phyloP scores from a whole-genome alignment of 1,140 invertebrate species.

The Drosophila dunni region DNA sequence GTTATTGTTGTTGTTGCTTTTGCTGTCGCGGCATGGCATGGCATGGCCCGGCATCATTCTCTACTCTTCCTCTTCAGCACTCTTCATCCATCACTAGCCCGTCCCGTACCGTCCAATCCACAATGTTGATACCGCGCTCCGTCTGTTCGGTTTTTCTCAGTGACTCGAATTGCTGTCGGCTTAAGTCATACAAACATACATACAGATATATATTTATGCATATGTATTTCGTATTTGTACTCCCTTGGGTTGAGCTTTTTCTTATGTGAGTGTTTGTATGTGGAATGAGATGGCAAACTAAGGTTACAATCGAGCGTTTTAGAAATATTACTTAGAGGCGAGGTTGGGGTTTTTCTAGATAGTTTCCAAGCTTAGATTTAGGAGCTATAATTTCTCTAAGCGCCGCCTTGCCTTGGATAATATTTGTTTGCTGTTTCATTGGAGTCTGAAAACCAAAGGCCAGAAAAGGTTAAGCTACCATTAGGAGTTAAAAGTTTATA shows the following conservation, averaged over 20 bases:
- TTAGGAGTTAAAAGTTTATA: background rate
- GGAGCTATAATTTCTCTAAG: conserved; percentile 59
- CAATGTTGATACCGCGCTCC: conserved; percentile 43
- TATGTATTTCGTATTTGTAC: conserved; percentile 35
- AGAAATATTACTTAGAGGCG: conserved; percentile 52
- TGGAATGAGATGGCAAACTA: conserved; percentile 59
- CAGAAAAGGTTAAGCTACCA: background rate
- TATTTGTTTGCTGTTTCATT: conserved; percentile 18
- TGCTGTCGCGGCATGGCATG: conserved; percentile 2
- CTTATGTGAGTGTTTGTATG: conserved; percentile 61
- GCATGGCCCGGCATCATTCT: conserved; percentile 2
- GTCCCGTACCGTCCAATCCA: conserved; percentile 15
- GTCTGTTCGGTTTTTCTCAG: conserved; percentile 54
- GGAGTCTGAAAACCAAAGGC: background rate
- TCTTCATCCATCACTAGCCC: conserved; percentile 11
- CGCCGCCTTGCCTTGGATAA: conserved; percentile 20
- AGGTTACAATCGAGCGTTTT: conserved; percentile 61
- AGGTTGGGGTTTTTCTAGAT: conserved; percentile 14
- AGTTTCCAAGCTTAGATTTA: conserved; percentile 45
- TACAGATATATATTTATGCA: conserved; percentile 12
- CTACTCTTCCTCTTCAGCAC: background rate
- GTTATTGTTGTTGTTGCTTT: conserved; percentile 57
- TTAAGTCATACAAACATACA: conserved; percentile 57
- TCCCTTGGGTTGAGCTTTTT: conserved; percentile 55
- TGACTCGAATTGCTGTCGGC: conserved; percentile 81